Percentiles rank a stretch among this genome's conserved stretches.
These are phyloP conservation scores for Trileptium ribeirensis DNA, from an alignment of 2,888 invertebrate species.

Conservation along the genomic window DNA sequence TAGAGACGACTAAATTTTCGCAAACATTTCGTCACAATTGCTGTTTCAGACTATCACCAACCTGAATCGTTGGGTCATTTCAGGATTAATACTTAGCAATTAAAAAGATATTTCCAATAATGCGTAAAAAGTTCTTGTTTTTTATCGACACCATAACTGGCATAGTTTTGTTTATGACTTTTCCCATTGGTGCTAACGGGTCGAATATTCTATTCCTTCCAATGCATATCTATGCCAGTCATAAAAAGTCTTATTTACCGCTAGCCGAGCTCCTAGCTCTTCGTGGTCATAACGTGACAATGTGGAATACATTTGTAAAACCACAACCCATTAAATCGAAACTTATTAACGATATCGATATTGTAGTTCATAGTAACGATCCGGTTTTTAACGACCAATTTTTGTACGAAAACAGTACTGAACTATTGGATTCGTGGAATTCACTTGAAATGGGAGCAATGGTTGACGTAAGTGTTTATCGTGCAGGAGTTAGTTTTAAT, in stretches of 20 bases:
- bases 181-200: too few species aligned
- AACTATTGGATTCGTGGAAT: background rate
- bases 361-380: background rate
- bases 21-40: too few species aligned
- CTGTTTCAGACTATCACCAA: too few species aligned
- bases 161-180: too few species aligned
- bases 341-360: background rate
- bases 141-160: too few species aligned
- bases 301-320: constrained; percentile 8
- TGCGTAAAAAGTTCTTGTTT: too few species aligned
- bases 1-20: too few species aligned
- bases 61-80: too few species aligned
- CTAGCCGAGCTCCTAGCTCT: background rate
- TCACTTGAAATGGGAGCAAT: background rate
- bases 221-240: background rate
- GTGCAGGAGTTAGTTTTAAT: too few species aligned
- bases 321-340: background rate
- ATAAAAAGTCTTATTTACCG: constrained; percentile 10
- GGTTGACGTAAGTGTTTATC: background rate
- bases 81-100: too few species aligned
- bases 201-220: background rate
- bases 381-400: background rate
- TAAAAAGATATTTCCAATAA: too few species aligned
- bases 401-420: background rate
- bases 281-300: background rate